phyloP scores from a whole-genome alignment of 23 tunicate species.

The Halocynthia aurantium region DNA sequence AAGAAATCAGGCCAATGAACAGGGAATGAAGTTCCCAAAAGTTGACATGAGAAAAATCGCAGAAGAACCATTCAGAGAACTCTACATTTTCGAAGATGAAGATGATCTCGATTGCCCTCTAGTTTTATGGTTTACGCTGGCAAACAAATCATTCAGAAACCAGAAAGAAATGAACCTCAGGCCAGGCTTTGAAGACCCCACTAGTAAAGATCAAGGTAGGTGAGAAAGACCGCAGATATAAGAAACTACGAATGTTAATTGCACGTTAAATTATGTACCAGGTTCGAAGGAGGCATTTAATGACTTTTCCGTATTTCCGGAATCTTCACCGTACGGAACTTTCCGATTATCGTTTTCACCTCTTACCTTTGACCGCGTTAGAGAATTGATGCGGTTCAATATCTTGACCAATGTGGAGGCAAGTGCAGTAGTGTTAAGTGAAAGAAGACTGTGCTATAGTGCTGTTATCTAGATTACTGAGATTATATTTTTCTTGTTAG shows the following conservation, averaged over 20 bases:
- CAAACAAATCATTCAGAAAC: slow-evolving; percentile 6
- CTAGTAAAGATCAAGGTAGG: no score
- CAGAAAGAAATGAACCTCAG: not conserved
- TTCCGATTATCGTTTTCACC: not conserved
- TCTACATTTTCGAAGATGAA: slow-evolving; percentile 15
- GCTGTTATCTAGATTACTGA: no score
- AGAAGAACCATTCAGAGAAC: slow-evolving; percentile 19
- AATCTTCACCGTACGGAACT: slow-evolving; percentile 1
- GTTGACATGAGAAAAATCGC: slow-evolving; percentile 21
- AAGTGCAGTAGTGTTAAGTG: not conserved
- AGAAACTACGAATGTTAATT: no score
- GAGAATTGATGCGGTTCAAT: slow-evolving; percentile 18
- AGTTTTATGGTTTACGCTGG: slow-evolving; percentile 21
- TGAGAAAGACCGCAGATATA: no score
- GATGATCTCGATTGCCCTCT: slow-evolving; percentile 22
- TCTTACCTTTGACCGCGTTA: slow-evolving; percentile 7
- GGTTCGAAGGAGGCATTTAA: not conserved
- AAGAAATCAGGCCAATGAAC: slow-evolving; percentile 12
- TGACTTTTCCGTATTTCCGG: slow-evolving; percentile 3
- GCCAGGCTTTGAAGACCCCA: no score
- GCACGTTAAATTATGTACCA: no score
- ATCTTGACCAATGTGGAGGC: not conserved
- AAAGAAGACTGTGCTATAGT: not conserved
- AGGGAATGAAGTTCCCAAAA: slow-evolving; percentile 24
- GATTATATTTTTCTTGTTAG: no score